phyloP scores from a whole-genome alignment of 2,888 invertebrate genomes.

The Alcis repandata region DNA sequence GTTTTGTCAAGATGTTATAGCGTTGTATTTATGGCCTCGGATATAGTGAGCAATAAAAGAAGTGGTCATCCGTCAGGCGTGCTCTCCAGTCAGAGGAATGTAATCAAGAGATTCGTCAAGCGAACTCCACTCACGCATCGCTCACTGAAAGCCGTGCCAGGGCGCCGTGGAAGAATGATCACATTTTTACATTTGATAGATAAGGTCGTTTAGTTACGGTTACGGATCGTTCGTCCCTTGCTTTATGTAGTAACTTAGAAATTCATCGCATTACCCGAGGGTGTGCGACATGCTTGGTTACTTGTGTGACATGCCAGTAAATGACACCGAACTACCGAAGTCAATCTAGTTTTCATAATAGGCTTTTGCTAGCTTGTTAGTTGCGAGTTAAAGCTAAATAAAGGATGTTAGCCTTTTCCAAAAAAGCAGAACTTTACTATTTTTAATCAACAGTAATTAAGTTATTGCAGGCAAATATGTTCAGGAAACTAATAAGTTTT shows the following conservation, averaged over 20 bases:
- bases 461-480: no score
- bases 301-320: background rate
- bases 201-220: slow-evolving; percentile 52
- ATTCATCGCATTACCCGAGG: slow-evolving; percentile 6
- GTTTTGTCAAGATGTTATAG: slow-evolving; percentile 58
- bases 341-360: background rate
- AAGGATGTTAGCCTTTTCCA: no score
- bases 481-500: no score
- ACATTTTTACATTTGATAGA: slow-evolving; percentile 65
- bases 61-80: slow-evolving; percentile 74
- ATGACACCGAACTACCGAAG: background rate
- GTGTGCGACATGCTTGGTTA: background rate
- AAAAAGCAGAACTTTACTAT: no score
- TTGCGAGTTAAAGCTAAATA: no score
- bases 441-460: no score
- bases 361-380: no score
- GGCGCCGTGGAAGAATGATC: slow-evolving; percentile 63
- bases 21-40: slow-evolving; percentile 64
- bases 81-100: slow-evolving; percentile 72
- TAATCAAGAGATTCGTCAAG: slow-evolving; percentile 79
- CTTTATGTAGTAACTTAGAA: slow-evolving; percentile 12
- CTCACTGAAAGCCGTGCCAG: slow-evolving; percentile 58
- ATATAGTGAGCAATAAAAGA: slow-evolving; percentile 67
- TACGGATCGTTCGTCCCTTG: slow-evolving; percentile 22
- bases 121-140: slow-evolving; percentile 56